phyloP scores from a whole-genome alignment of 2,113 vertebrate species.

The Octodon degus region DNA sequence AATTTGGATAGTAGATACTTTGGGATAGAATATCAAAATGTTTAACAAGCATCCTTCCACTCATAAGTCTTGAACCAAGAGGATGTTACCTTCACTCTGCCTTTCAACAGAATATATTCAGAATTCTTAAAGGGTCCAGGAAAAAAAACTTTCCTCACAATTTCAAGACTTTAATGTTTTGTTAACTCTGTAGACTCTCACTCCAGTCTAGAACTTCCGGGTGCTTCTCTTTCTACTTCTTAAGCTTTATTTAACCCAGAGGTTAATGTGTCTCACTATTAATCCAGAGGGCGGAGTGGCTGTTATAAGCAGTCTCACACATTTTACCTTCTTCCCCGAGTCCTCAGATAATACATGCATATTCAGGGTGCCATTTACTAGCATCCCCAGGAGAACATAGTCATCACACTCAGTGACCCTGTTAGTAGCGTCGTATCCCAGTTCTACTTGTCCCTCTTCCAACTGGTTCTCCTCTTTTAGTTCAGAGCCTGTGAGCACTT shows the following conservation, averaged over 20 bases:
- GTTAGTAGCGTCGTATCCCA: constrained; percentile 76
- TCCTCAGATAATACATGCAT: constrained; percentile 78
- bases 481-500: constrained; percentile 86
- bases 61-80: not conserved
- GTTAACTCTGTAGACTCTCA: constrained; percentile 56
- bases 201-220: not conserved
- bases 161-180: constrained; percentile 68
- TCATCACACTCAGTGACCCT: constrained; percentile 78
- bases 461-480: constrained; percentile 83
- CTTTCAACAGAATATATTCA: not conserved
- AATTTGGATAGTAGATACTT: not conserved
- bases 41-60: not conserved
- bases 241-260: constrained; percentile 78
- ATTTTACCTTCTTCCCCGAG: constrained; percentile 78
- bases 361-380: constrained; percentile 86
- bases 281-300: constrained; percentile 86
- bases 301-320: constrained; percentile 89
- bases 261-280: constrained; percentile 87
- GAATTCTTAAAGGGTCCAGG: constrained; percentile 16
- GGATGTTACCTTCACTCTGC: not conserved
- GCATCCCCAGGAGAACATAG: constrained; percentile 84
- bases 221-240: not conserved
- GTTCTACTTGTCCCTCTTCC: constrained; percentile 84
- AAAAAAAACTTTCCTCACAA: constrained; percentile 80
- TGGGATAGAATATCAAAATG: not conserved